These are phyloP conservation scores for Paradoxurus hermaphroditus DNA, from an alignment of 2,113 vertebrate species.

Conservation along the genomic window DNA sequence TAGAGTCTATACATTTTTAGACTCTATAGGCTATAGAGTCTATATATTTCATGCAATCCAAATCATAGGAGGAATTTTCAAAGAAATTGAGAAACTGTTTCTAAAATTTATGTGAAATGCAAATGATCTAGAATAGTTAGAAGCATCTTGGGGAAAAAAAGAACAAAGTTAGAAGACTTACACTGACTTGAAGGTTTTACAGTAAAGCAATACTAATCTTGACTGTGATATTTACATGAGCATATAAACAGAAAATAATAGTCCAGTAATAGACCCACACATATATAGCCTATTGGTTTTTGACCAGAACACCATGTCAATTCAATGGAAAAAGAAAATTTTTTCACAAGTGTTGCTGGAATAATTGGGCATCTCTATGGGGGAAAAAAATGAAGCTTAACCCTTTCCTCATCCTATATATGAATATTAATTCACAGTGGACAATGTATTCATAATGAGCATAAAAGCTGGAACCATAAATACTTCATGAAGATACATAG, in stretches of 20 bases:
- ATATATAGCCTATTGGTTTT: neutral
- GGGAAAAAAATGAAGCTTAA: neutral
- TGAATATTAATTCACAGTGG: neutral
- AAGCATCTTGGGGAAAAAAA: neutral
- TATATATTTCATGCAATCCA: neutral
- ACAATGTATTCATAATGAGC: neutral
- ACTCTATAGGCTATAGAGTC: neutral
- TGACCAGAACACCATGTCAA: neutral
- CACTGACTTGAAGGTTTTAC: neutral
- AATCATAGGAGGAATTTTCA: neutral
- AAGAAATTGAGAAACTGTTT: neutral
- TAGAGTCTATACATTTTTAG: neutral
- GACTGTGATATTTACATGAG: neutral
- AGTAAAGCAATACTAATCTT: neutral
- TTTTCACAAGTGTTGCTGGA: neutral
- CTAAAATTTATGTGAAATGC: neutral
- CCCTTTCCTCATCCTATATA: neutral
- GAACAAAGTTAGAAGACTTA: neutral
- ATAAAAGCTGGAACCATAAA: neutral
- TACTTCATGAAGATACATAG: neutral
- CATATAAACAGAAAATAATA: neutral
- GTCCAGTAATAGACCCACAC: neutral
- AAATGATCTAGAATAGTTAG: neutral
- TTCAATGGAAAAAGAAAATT: neutral
- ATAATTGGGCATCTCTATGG: neutral